Conservation (phyloP, 2,888 invertebrate genomes). For the Heliconius aoede region DNA sequence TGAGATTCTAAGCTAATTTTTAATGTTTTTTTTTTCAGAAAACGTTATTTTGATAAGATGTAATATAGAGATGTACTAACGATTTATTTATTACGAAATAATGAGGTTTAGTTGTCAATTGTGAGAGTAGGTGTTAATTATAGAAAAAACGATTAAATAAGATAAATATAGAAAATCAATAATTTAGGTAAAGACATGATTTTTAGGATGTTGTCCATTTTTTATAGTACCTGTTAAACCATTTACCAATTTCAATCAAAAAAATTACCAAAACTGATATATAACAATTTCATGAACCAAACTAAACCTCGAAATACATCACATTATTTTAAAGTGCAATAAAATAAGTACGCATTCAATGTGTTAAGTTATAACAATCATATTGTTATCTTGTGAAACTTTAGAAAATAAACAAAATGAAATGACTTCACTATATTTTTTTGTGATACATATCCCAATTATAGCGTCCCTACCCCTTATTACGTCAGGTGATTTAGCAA, state of each 20-base stretch:
- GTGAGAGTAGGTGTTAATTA: too few species aligned
- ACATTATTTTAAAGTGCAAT: constrained; percentile 43
- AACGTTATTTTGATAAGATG: neutral
- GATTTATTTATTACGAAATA: constrained; percentile 1
- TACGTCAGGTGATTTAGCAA: too few species aligned
- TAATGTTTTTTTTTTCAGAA: neutral
- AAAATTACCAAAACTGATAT: too few species aligned
- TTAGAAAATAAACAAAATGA: constrained; percentile 39
- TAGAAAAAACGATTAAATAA: too few species aligned
- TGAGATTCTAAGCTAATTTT: constrained; percentile 5
- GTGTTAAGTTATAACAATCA: constrained; percentile 44
- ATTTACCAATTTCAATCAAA: too few species aligned
- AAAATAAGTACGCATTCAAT: constrained; percentile 48
- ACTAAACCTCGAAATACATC: constrained; percentile 24
- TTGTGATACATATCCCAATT: neutral
- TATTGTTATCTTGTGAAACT: constrained; percentile 46
- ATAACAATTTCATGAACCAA: neutral
- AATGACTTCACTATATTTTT: constrained; percentile 14
- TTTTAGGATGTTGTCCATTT: too few species aligned
- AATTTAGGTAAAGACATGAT: too few species aligned
- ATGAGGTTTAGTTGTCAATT: constrained; percentile 8
- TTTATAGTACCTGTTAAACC: too few species aligned
- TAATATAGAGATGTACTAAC: neutral
- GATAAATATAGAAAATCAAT: too few species aligned
- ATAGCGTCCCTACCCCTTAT: too few species aligned